Conservation (phyloP, 2,888 invertebrate species). For the Cerastis rubricosa region DNA sequence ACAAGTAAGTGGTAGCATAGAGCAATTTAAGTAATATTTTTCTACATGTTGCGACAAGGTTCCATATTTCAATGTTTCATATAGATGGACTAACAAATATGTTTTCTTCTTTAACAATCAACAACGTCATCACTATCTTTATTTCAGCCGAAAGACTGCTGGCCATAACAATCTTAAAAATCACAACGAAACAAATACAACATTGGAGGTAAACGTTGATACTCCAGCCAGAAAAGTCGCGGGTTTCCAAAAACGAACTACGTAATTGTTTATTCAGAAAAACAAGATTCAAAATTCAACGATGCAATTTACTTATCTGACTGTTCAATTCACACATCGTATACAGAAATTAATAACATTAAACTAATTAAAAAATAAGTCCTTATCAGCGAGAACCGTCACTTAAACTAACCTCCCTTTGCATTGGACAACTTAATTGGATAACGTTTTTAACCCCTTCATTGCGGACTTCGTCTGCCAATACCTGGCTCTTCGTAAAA, state of each 20-base stretch:
- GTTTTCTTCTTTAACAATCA: neutral
- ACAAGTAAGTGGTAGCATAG: constrained; percentile 14
- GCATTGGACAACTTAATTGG: constrained; percentile 43
- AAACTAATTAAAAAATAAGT: neutral
- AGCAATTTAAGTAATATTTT: neutral
- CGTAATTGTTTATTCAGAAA: no score
- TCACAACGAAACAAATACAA: no score
- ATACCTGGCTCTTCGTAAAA: constrained; percentile 41
- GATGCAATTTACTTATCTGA: no score
- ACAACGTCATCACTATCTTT: no score
- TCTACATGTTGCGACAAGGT: neutral
- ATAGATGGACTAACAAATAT: no score
- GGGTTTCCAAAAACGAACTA: no score
- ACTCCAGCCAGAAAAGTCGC: no score
- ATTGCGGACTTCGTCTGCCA: constrained; percentile 33
- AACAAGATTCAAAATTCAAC: no score
- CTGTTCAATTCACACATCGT: neutral
- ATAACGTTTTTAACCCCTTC: constrained; percentile 27
- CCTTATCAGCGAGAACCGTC: neutral
- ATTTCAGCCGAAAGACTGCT: no score
- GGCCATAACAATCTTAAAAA: no score
- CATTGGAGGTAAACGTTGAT: no score
- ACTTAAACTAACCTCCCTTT: neutral
- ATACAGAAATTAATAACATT: neutral
- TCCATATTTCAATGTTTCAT: neutral